phyloP scores from a whole-genome alignment of 2,797 vertebrate genomes.

The Bufotes viridis region DNA sequence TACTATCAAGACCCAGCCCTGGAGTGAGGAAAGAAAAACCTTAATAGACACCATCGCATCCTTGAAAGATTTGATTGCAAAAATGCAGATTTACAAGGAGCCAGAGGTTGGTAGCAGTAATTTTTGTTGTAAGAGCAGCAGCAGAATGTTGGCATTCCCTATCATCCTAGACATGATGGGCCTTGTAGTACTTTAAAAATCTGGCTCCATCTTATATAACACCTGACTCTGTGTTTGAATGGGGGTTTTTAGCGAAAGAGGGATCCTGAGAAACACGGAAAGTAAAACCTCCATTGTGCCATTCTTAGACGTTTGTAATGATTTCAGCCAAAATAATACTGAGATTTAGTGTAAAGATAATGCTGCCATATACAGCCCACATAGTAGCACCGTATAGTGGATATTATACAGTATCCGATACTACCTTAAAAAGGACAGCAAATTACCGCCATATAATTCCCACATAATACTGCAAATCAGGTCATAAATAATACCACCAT shows the following conservation, averaged over 20 bases:
- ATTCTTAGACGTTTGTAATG: background rate
- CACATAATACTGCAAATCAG: too few relatives aligned
- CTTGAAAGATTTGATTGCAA: conserved; percentile 85
- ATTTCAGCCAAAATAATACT: background rate
- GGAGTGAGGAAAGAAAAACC: conserved; percentile 84
- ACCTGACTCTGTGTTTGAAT: too few relatives aligned
- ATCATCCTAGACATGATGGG: background rate
- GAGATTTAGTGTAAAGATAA: background rate
- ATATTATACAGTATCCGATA: background rate
- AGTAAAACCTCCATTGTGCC: too few relatives aligned
- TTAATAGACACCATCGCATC: conserved; percentile 83
- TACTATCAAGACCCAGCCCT: conserved; percentile 74
- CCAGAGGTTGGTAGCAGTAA: conserved; percentile 77
- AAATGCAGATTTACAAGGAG: conserved; percentile 81
- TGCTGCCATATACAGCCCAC: background rate
- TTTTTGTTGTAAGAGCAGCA: background rate
- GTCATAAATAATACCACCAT: too few relatives aligned
- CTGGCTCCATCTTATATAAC: background rate
- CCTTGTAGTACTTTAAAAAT: background rate
- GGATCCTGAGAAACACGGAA: too few relatives aligned
- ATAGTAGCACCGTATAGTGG: background rate
- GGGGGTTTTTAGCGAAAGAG: too few relatives aligned
- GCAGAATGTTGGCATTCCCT: background rate
- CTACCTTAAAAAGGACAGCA: too few relatives aligned
- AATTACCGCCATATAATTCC: too few relatives aligned